Evolutionary conservation across 2,888 invertebrate genomes (phyloP).

Genomic region (Ametastegia equiseti): DNA sequence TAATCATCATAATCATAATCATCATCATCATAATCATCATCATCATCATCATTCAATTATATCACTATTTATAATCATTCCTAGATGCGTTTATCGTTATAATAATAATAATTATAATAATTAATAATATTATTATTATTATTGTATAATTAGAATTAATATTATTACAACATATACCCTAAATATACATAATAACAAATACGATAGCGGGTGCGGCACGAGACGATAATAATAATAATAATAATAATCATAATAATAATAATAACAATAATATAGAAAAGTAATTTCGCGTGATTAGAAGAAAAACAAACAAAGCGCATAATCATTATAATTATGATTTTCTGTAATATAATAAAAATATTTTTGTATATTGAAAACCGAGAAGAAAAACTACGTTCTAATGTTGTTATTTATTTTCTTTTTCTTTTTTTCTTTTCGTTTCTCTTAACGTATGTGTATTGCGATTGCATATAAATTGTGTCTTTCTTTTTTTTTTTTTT

Average conservation of each 20-base stretch:
- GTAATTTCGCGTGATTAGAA: background rate
- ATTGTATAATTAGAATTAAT: no score
- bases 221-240: background rate
- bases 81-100: no score
- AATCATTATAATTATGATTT: background rate
- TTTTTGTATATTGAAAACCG: no score
- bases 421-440: background rate
- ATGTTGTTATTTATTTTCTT: background rate
- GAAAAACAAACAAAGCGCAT: no score
- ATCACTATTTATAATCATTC: background rate
- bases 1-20: no score
- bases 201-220: background rate
- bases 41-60: background rate
- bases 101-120: no score
- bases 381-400: no score
- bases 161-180: background rate
- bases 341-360: no score
- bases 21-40: no score
- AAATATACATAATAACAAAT: background rate
- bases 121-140: constrained; percentile 4
- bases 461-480: background rate
- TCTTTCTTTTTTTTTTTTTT: background rate
- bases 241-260: background rate
- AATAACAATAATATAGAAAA: background rate
- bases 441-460: background rate